These are phyloP conservation scores for Drosophila meridionalis DNA, from an alignment of 2,888 invertebrate species.

Conservation along the genomic window DNA sequence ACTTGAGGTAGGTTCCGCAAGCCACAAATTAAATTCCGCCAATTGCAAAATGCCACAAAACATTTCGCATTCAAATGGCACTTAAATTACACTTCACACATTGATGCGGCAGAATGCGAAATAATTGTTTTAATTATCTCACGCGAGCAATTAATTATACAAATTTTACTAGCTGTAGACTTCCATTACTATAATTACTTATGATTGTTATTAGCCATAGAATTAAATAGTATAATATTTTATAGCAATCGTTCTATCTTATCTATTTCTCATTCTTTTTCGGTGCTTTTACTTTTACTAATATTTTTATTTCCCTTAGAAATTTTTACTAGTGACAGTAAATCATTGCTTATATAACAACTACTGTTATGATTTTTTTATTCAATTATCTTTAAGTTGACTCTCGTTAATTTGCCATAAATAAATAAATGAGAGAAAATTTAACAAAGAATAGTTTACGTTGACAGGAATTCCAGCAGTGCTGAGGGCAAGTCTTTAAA, in stretches of 20 bases:
- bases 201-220: neutral
- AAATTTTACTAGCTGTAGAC: neutral
- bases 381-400: too few relatives aligned
- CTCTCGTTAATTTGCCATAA: too few relatives aligned
- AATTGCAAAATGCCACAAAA: slow-evolving; percentile 33
- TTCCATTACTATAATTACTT: neutral
- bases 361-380: too few relatives aligned
- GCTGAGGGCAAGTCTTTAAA: too few relatives aligned
- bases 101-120: neutral
- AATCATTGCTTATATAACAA: too few relatives aligned
- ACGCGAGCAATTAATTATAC: neutral
- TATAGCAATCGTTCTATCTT: too few relatives aligned
- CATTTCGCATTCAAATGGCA: slow-evolving; percentile 9
- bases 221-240: too few relatives aligned
- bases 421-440: neutral
- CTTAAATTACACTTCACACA: neutral
- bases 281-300: too few relatives aligned
- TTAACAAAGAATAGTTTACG: neutral
- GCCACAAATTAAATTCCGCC: neutral
- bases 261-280: too few relatives aligned
- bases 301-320: too few relatives aligned
- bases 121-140: neutral
- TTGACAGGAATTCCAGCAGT: neutral
- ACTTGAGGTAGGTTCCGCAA: slow-evolving; percentile 67
- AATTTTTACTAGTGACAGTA: too few relatives aligned